phyloP scores from a whole-genome alignment of 2,888 invertebrate genomes.

The Myopa testacea region DNA sequence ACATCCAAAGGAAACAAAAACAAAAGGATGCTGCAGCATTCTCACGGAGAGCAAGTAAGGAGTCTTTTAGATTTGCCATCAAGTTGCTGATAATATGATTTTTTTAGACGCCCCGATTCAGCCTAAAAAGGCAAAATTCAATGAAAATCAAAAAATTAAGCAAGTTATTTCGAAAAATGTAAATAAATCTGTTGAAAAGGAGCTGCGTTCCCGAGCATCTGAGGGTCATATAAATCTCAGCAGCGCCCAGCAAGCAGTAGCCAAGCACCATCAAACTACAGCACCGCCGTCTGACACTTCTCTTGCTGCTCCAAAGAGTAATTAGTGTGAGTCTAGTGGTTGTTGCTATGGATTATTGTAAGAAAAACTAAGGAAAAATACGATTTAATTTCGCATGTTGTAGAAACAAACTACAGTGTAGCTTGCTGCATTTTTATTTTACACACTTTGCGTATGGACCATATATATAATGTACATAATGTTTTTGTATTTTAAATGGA shows the following conservation, averaged over 20 bases:
- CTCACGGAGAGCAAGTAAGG: constrained; percentile 73
- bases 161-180: constrained; percentile 74
- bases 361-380: too few relatives aligned
- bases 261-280: constrained; percentile 59
- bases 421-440: too few relatives aligned
- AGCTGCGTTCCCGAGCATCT: constrained; percentile 72
- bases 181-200: constrained; percentile 74
- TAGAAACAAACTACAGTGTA: too few relatives aligned
- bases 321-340: not conserved
- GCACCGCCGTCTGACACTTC: not conserved
- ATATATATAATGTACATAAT: too few relatives aligned
- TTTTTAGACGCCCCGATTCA: constrained; percentile 73
- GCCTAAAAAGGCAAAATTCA: constrained; percentile 73
- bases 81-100: constrained; percentile 35
- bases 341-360: too few relatives aligned
- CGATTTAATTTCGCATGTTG: too few relatives aligned
- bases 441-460: too few relatives aligned
- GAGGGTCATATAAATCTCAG: constrained; percentile 69
- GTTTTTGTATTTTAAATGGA: too few relatives aligned
- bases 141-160: constrained; percentile 74
- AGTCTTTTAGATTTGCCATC: not conserved
- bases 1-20: constrained; percentile 69
- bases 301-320: not conserved
- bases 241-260: constrained; percentile 71
- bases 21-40: constrained; percentile 69